Evolutionary conservation across 2,888 invertebrate genomes (phyloP), one percentile per base, ranked within the genome.

Genomic region (Phengaris arion): DNA sequence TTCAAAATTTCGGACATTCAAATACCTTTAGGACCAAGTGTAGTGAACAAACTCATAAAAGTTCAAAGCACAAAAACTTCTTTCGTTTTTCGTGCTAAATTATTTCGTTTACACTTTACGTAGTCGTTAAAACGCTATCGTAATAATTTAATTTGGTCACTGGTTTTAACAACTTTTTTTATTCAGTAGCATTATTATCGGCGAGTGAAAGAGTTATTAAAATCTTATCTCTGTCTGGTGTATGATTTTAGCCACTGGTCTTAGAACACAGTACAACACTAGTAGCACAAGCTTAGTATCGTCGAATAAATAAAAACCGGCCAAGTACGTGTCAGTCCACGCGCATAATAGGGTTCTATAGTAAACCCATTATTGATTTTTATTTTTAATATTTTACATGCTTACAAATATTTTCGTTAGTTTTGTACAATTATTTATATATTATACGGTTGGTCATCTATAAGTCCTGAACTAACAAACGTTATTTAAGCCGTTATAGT

Each of bases 11-110:
- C 51, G 2, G 48, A 64, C 35, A 6, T 64, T 70, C 70, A 8
- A 51, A 51, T 48, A 69, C 48, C 48, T 46, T 69, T 22, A 13
- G 64, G 64, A 45, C 13, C 35, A 35, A 64, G 64, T 52, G 22
- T 48, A 70, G 70, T 48, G 70, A 70, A 70, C 46, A 69, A 46
- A 46, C 70, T 51, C 70, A 70, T 70, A 48, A 48, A 70, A 70
- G 51, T 48, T 70, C 35, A 64, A 64, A 64, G 13, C 64, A 64
- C 10, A 22, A 35, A 64, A 64, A 64, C 35, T 35, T 64, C 12
- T 64, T 64, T 45, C 12, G 35, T 64, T 45, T 59, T 64, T 64
- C 64, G 64, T 64, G 64, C 45, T 64, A 45, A 45, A 35, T 64
- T 22, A 64, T 64, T 64, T 64, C 6, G 15, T 59, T 59, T 35